These are phyloP conservation scores for Siderastrea siderea DNA, from an alignment of 92 coral and sea anemone species.

Conservation along the genomic window DNA sequence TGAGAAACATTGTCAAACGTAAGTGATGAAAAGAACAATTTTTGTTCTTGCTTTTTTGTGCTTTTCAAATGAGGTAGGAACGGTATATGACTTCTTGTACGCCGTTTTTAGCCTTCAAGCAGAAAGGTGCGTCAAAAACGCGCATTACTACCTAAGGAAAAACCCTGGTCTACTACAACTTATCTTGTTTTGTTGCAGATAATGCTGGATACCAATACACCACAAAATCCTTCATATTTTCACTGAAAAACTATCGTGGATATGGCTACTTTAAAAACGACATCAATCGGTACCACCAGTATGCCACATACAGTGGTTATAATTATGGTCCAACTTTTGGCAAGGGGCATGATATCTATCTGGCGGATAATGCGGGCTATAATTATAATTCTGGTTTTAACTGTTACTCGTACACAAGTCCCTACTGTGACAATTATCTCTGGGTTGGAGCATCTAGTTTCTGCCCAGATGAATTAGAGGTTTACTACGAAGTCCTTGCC, in stretches of 20 bases:
- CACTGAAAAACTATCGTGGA: background rate
- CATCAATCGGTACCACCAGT: background rate
- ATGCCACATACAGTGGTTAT: background rate
- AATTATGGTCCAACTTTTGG: background rate
- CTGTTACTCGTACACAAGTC: background rate
- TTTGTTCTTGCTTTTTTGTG: too few relatives aligned
- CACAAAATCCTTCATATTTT: constrained; percentile 7
- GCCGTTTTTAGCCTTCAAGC: too few relatives aligned
- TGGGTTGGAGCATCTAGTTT: constrained; percentile 10
- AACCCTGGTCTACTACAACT: too few relatives aligned
- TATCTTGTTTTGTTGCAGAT: too few relatives aligned
- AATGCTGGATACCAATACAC: background rate
- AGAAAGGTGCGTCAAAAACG: too few relatives aligned
- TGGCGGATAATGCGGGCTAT: background rate
- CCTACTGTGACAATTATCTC: background rate
- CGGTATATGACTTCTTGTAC: too few relatives aligned
- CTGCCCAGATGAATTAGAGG: background rate
- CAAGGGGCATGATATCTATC: background rate
- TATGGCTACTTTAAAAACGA: constrained; percentile 14
- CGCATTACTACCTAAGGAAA: too few relatives aligned
- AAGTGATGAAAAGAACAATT: too few relatives aligned
- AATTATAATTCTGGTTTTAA: background rate
- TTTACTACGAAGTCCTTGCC: background rate
- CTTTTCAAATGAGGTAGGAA: too few relatives aligned
- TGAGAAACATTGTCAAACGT: too few relatives aligned